Evolutionary conservation across 2,888 invertebrate species (phyloP), one percentile per base, ranked within the genome.

Genomic region (Drosophila lutescens): DNA sequence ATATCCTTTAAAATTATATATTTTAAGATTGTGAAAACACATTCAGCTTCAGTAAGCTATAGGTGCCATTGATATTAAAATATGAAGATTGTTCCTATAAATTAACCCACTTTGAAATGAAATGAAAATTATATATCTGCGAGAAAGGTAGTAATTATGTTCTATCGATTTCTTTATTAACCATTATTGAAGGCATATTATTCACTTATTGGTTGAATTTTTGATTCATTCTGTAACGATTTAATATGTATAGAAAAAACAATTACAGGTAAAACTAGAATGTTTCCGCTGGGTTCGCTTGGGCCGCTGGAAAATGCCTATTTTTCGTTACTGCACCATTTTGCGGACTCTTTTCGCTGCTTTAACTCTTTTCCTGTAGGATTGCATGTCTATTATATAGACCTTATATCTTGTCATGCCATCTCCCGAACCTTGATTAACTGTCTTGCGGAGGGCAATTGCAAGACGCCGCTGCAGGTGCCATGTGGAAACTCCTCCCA

Each of bases 351-450:
- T 13, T 54, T 40, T 30, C 26, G 30, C 2, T 6, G 9, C n/a
- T 12, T 1, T 6, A 12, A n/a, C n/a, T 55, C 15, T 15, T 15
- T 59, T 59, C 9, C 55, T 13, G 17, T 13, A 15, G 32, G 46
- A 26, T 66, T 47, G 66, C 66, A 66, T 66, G 66, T 66, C 66
- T 13, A 50, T 41, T 32, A 56, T 41, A 13, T 59, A 40, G 34
- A 55, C 15, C 40, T 40, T 40, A 32, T 40, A 46, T 34, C 53
- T 53, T 53, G 65, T 38, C 65, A 66, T 62, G 62, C 41, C 38
- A 57, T 44, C 49, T 17, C 8, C 8, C 23, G 40, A 70, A 40
- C 50, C 61, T 61, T 72, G 61, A 54, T 34, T 54, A 55, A 63
- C 44, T 65, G 36, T 51, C 63, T 17, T 8, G 17, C 15, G 17